These are phyloP conservation scores for Embiotoca jacksoni DNA, from an alignment of 2,113 vertebrate genomes.

Conservation along the genomic window DNA sequence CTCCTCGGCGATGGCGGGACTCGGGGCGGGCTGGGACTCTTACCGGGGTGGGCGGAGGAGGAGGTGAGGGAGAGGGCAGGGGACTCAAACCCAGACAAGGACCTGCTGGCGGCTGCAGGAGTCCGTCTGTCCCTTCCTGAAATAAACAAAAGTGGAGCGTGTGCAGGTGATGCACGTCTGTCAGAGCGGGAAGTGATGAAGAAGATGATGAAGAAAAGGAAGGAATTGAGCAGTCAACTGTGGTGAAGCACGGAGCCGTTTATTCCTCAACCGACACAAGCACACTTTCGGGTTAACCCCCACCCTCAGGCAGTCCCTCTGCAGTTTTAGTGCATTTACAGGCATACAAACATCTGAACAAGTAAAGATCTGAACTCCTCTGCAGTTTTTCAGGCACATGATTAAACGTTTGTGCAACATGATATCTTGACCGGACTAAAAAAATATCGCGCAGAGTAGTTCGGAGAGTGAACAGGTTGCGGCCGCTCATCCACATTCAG, in stretches of 20 bases:
- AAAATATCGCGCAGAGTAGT: constrained; percentile 72
- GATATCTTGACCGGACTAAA: constrained; percentile 72
- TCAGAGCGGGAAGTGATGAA: neutral
- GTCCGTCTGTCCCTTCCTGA: constrained; percentile 89
- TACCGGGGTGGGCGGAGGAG: constrained; percentile 67
- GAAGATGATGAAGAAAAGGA: constrained; percentile 53
- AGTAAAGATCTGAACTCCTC: constrained; percentile 70
- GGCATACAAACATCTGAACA: constrained; percentile 69
- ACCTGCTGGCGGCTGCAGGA: constrained; percentile 81
- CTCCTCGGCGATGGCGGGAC: too few relatives aligned
- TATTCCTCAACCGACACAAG: constrained; percentile 79
- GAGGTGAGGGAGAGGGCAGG: constrained; percentile 78
- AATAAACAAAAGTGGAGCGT: constrained; percentile 75
- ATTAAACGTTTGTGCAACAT: constrained; percentile 81
- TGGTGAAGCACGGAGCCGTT: constrained; percentile 76
- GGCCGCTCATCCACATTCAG: constrained; percentile 35
- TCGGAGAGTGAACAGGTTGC: too few relatives aligned
- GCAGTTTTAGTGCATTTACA: constrained; percentile 64
- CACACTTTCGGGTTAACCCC: constrained; percentile 40
- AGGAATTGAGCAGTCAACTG: constrained; percentile 43
- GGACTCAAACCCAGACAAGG: constrained; percentile 81
- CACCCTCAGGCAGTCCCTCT: constrained; percentile 19
- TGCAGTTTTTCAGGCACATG: constrained; percentile 80
- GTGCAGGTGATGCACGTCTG: constrained; percentile 31
- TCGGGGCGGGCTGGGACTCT: constrained; percentile 4